Conservation (phyloP, 2,888 invertebrate species). For the Metopia argyrocephala region DNA sequence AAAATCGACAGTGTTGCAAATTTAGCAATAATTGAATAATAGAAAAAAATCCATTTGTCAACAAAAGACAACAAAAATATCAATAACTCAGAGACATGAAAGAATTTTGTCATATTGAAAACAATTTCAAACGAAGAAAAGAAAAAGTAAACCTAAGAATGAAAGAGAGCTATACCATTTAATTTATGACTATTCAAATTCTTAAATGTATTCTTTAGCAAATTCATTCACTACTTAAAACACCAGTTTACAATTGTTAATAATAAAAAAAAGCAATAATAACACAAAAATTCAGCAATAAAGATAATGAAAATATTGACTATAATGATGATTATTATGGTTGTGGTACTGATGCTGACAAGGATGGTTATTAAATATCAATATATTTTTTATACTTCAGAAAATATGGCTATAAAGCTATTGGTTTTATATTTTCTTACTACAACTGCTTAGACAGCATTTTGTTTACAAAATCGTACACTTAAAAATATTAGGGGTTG, state of each 20-base stretch:
- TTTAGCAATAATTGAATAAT: slow-evolving; percentile 2
- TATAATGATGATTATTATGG: not conserved
- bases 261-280: too few relatives aligned
- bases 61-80: not conserved
- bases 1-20: slow-evolving; percentile 14
- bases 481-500: not conserved
- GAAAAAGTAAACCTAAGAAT: too few relatives aligned
- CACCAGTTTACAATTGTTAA: too few relatives aligned
- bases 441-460: slow-evolving; percentile 71
- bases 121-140: too few relatives aligned
- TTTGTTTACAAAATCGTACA: not conserved
- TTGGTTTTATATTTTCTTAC: slow-evolving; percentile 15
- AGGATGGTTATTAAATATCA: slow-evolving; percentile 10
- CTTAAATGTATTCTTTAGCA: too few relatives aligned
- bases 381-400: not conserved
- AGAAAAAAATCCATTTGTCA: too few relatives aligned
- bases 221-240: too few relatives aligned
- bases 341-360: slow-evolving; percentile 5
- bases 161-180: too few relatives aligned
- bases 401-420: not conserved
- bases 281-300: too few relatives aligned
- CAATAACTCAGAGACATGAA: not conserved
- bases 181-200: too few relatives aligned
- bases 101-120: slow-evolving; percentile 13
- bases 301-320: not conserved